Evolutionary conservation across 2,888 invertebrate species (phyloP), one percentile per base, ranked within the genome.

Genomic region (Sphinx pinastri): DNA sequence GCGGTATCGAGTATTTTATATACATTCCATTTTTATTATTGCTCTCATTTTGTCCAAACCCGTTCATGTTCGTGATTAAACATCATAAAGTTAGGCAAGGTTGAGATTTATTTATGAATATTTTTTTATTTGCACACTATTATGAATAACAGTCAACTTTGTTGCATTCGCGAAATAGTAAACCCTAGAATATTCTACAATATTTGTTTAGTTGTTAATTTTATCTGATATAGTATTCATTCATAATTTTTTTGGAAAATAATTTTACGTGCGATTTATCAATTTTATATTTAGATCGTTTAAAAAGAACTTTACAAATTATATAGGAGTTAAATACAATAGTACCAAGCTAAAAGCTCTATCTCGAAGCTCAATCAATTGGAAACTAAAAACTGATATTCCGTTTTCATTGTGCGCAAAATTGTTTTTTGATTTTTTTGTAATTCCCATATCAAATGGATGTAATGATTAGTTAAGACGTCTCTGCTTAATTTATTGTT

Each of bases 1-100:
- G 77, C 77, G 81, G 83, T 81, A 78, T 75, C 49, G 45, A 25
- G 52, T 67, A 67, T 74, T 74, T 72, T 71, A 63, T 70, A 49
- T 68, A 51, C 8, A 67, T 68, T 49, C 51, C 19, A 38, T 69
- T 69, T 69, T 60, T 59, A 69, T 60, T 49, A 58, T 58, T 52
- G 51, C 52, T 13, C 47, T 59, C 59, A 58, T 59, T 51, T 49
- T 60, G 51, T 14, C 45, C 13, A 19, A 68, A 59, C 67, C 52
- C 59, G 67, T 69, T 63, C 63, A 12, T 54, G 69, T 69, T 69
- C 31, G 54, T 52, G 19, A 58, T 45, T 63, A 25, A 68, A 38
- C 54, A 47, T 25, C 45, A 31, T 69, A 52, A 63, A 25, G 63
- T 69, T 69, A 69, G 69, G 69, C 60, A 60, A 69, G 69, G 69